These are phyloP conservation scores for Propithecus deckenii DNA, from an alignment of 2,797 vertebrate genomes.

Conservation along the genomic window DNA sequence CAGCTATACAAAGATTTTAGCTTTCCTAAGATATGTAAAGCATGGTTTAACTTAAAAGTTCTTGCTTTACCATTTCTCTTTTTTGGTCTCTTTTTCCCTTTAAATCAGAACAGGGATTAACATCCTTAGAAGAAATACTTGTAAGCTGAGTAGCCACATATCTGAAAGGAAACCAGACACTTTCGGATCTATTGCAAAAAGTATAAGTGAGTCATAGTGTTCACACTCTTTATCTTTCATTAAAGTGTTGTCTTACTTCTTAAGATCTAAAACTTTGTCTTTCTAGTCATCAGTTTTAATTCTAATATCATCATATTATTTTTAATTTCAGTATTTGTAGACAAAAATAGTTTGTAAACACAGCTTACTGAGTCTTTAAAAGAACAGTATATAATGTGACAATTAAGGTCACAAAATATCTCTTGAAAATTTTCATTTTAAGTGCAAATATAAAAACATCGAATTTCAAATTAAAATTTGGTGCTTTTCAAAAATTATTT, in stretches of 20 bases:
- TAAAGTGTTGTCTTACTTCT: neutral
- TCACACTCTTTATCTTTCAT: neutral
- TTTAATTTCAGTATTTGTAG: neutral
- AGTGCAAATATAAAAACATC: slow-evolving; percentile 24
- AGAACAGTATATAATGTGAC: neutral
- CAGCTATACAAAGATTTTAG: neutral
- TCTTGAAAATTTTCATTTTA: neutral
- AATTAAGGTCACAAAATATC: neutral
- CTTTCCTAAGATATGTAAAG: neutral
- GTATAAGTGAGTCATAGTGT: neutral
- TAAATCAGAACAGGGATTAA: neutral
- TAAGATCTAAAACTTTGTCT: neutral
- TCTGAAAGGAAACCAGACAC: slow-evolving; percentile 1
- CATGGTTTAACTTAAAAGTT: slow-evolving; percentile 15
- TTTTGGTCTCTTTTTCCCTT: neutral
- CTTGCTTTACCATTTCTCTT: neutral
- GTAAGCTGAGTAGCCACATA: neutral
- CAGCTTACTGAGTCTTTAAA: neutral
- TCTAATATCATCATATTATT: neutral
- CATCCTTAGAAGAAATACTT: slow-evolving; percentile 5
- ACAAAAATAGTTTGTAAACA: slow-evolving; percentile 7
- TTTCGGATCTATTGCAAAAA: neutral
- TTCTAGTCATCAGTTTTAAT: slow-evolving; percentile 14
- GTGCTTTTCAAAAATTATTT: slow-evolving; percentile 19
- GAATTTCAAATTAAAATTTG: slow-evolving; percentile 37